These are phyloP conservation scores for Uloborus plumipes DNA, from an alignment of 2,888 invertebrate genomes.

Conservation along the genomic window DNA sequence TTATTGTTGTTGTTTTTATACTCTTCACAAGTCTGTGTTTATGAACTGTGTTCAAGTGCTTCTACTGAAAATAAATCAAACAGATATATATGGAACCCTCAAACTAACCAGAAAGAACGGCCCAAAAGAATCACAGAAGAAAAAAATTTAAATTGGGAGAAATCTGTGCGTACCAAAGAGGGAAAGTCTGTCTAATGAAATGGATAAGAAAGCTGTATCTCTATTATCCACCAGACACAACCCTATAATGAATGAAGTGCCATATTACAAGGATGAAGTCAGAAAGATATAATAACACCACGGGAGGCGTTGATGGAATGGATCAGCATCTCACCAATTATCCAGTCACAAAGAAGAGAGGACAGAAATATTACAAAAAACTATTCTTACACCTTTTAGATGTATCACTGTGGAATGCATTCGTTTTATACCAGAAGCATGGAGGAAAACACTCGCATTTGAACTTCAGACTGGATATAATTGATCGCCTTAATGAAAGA, in stretches of 20 bases:
- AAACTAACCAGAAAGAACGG: constrained; percentile 45
- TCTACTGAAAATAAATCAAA: too few relatives aligned
- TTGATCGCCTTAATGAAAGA: constrained; percentile 27
- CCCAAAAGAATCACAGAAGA: constrained; percentile 15
- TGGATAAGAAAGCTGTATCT: constrained; percentile 34
- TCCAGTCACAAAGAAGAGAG: constrained; percentile 9
- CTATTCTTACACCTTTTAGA: constrained; percentile 12
- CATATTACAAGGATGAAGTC: not conserved
- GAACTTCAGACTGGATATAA: constrained; percentile 28
- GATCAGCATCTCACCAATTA: constrained; percentile 21
- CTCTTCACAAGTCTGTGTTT: too few relatives aligned
- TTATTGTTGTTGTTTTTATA: too few relatives aligned
- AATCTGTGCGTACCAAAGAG: constrained; percentile 43
- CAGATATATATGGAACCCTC: constrained; percentile 64
- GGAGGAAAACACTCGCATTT: constrained; percentile 23
- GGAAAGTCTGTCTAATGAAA: constrained; percentile 22
- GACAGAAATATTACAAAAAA: constrained; percentile 27
- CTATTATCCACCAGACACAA: constrained; percentile 16
- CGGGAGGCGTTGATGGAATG: constrained; percentile 10
- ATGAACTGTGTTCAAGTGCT: too few relatives aligned
- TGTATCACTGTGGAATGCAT: constrained; percentile 3
- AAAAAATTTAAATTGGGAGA: constrained; percentile 56
- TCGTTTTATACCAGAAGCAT: constrained; percentile 13
- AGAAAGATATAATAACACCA: constrained; percentile 12
- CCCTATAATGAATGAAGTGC: constrained; percentile 7